These are phyloP conservation scores for Tinamus guttatus DNA, from an alignment of 2,113 vertebrate genomes.

Conservation along the genomic window DNA sequence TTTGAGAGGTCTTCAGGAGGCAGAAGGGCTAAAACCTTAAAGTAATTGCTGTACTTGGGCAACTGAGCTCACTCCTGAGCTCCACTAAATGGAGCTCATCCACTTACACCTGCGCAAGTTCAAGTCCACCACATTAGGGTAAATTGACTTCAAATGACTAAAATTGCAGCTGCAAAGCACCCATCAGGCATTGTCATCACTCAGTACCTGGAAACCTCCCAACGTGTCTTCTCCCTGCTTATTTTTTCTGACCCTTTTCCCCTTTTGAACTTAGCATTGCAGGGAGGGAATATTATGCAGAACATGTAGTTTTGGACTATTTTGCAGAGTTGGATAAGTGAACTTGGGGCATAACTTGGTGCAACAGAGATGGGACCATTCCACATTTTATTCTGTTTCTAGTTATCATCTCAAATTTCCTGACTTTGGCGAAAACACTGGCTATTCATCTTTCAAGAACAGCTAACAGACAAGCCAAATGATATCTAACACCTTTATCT, in stretches of 20 bases:
- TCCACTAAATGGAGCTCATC: background rate
- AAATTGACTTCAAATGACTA: background rate
- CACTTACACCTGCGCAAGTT: background rate
- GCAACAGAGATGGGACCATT: background rate
- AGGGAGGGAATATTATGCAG: background rate
- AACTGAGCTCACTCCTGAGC: background rate
- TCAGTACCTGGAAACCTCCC: background rate
- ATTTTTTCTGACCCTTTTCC: background rate
- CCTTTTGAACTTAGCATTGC: background rate
- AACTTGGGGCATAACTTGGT: background rate
- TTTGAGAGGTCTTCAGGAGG: background rate
- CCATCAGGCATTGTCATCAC: background rate
- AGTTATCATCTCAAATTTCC: background rate
- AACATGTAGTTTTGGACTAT: accelerated
- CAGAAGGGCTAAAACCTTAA: background rate
- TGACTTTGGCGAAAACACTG: conserved; percentile 18
- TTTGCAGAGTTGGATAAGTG: background rate
- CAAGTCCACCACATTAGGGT: accelerated
- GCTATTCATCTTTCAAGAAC: background rate
- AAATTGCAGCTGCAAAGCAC: background rate
- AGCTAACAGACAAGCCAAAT: conserved; percentile 41
- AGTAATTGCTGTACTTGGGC: background rate
- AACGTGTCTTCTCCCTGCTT: background rate
- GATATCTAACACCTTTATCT: background rate
- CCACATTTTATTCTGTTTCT: background rate